A percentile compares a stretch with the other conserved stretches of the same genome.
Evolutionary conservation across 2,888 invertebrate species (phyloP).

Genomic region (Seladonia tumulorum): DNA sequence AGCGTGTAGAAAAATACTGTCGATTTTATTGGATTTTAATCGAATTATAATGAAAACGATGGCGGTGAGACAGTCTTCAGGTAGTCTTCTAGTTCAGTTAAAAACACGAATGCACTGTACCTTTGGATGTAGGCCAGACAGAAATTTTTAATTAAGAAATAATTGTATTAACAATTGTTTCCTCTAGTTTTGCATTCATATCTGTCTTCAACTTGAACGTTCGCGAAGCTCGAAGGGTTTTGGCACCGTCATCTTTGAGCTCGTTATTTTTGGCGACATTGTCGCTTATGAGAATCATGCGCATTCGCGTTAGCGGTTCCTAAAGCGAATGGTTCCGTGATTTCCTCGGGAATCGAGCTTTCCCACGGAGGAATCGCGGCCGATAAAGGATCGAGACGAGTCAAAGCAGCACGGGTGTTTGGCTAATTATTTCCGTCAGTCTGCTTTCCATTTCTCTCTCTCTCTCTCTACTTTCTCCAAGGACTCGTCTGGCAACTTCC

Average conservation of each 20-base stretch:
- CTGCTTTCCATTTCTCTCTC: not conserved
- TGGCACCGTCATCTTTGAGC: not conserved
- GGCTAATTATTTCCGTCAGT: constrained; percentile 46
- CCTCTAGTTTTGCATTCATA: too few species aligned
- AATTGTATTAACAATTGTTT: too few species aligned
- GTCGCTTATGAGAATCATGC: not conserved
- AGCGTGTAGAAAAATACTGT: too few species aligned
- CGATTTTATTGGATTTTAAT: too few species aligned
- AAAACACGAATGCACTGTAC: too few species aligned
- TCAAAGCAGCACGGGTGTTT: constrained; percentile 31
- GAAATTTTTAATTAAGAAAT: too few species aligned
- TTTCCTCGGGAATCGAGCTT: not conserved
- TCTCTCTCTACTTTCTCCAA: constrained; percentile 29
- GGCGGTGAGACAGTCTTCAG: too few species aligned
- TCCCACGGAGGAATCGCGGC: not conserved
- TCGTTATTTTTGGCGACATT: not conserved
- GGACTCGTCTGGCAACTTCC: constrained; percentile 38
- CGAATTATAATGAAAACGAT: too few species aligned
- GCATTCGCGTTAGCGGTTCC: not conserved
- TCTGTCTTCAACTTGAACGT: too few species aligned
- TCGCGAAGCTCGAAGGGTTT: not conserved
- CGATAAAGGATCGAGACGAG: constrained; percentile 28
- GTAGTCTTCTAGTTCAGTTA: too few species aligned
- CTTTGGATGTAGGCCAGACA: too few species aligned
- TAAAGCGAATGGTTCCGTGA: constrained; percentile 1